phyloP scores from a whole-genome alignment of 2,113 vertebrate species.

The Oenanthe melanoleuca region DNA sequence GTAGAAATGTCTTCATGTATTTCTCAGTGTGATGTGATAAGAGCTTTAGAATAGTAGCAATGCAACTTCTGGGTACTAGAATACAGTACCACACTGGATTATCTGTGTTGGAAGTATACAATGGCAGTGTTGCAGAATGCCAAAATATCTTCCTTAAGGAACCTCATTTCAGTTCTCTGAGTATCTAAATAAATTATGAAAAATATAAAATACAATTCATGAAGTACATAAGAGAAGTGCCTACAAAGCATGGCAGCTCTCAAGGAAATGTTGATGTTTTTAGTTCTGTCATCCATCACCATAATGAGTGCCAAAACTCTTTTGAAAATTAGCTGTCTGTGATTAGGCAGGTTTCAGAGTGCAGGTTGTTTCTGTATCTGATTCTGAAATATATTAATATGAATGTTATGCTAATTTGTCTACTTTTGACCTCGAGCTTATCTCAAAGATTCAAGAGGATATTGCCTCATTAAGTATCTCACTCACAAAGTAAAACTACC shows the following conservation, averaged over 20 bases:
- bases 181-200: constrained; percentile 54
- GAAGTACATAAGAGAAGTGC: constrained; percentile 5
- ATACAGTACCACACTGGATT: not conserved
- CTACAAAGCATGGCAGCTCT: constrained; percentile 42
- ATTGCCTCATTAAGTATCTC: constrained; percentile 76
- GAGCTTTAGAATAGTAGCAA: not conserved
- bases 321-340: constrained; percentile 84
- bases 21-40: not conserved
- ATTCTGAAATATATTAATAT: constrained; percentile 80
- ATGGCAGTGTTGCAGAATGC: not conserved
- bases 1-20: not conserved
- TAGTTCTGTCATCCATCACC: constrained; percentile 85
- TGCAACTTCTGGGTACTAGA: not conserved
- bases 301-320: constrained; percentile 84
- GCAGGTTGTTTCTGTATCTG: constrained; percentile 72
- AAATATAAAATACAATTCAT: constrained; percentile 19
- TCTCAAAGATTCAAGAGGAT: constrained; percentile 77
- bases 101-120: not conserved
- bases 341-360: constrained; percentile 82
- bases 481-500: constrained; percentile 60
- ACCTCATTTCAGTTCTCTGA: not conserved
- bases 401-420: constrained; percentile 81
- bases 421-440: constrained; percentile 79
- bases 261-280: constrained; percentile 69
- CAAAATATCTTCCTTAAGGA: not conserved